phyloP scores from a whole-genome alignment of 2,113 vertebrate genomes.

The Alligator sinensis region DNA sequence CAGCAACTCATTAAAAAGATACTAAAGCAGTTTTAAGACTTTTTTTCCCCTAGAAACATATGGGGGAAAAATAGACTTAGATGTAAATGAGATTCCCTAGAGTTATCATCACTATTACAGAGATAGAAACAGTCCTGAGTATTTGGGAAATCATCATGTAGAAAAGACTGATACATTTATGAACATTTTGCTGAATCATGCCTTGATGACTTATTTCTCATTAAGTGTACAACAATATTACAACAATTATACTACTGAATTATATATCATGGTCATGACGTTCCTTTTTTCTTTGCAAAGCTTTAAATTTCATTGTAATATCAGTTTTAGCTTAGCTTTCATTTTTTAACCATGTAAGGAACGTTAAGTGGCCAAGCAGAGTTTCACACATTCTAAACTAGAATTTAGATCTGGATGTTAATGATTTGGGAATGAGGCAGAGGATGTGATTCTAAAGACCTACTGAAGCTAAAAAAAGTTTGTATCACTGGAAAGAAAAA shows the following conservation, averaged over 20 bases:
- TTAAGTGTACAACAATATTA: not conserved
- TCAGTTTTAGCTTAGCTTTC: not conserved
- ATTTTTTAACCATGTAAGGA: not conserved
- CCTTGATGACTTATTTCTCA: not conserved
- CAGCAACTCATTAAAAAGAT: slow-evolving; percentile 18
- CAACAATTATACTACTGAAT: not conserved
- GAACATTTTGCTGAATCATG: slow-evolving; percentile 19
- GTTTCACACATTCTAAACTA: not conserved
- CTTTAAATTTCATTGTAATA: not conserved
- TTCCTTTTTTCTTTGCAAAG: not conserved
- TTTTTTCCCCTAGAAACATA: not conserved
- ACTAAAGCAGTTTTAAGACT: not conserved
- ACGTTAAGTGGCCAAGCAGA: not conserved
- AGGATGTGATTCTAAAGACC: too few relatives aligned
- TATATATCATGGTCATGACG: not conserved
- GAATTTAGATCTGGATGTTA: not conserved
- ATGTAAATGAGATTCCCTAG: slow-evolving; percentile 35
- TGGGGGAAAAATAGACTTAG: slow-evolving; percentile 5
- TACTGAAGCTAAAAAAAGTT: not conserved
- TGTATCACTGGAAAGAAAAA: not conserved
- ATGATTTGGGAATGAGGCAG: not conserved
- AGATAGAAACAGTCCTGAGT: not conserved
- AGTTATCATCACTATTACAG: not conserved
- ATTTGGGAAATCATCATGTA: not conserved
- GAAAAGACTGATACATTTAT: not conserved